phyloP scores from a whole-genome alignment of 2,113 vertebrate species.

The Tachycineta bicolor region DNA sequence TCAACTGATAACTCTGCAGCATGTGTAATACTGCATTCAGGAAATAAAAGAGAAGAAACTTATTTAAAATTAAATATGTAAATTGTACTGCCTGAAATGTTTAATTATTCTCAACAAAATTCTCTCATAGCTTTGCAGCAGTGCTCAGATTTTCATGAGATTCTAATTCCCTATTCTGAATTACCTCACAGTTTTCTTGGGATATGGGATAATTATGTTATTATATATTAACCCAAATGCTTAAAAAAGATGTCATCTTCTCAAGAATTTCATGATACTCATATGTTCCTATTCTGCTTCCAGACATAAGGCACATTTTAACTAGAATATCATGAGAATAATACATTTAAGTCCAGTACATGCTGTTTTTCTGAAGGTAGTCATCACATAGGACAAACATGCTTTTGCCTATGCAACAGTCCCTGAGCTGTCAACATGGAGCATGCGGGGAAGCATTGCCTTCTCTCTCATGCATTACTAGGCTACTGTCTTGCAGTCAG shows the following conservation, averaged over 20 bases:
- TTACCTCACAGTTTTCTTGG: neutral
- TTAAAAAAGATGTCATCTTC: neutral
- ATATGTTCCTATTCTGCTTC: neutral
- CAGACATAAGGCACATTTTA: neutral
- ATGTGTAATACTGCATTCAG: neutral
- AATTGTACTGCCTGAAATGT: neutral
- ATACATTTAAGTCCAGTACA: neutral
- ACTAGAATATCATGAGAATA: neutral
- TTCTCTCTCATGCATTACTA: rapidly evolving
- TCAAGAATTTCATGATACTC: neutral
- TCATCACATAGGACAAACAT: neutral
- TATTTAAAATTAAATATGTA: neutral
- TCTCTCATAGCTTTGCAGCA: neutral
- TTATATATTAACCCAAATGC: neutral
- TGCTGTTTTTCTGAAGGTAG: neutral
- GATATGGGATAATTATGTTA: neutral
- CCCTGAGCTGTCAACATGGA: neutral
- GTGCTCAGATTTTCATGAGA: neutral
- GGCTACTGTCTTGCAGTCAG: neutral
- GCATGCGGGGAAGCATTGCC: neutral
- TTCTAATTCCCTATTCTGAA: neutral
- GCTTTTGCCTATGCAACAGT: neutral
- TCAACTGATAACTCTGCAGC: neutral
- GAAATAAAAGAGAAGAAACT: neutral
- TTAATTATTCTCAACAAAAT: neutral